phyloP scores from a whole-genome alignment of 2,888 invertebrate species.

The Cacoxenus indagator region DNA sequence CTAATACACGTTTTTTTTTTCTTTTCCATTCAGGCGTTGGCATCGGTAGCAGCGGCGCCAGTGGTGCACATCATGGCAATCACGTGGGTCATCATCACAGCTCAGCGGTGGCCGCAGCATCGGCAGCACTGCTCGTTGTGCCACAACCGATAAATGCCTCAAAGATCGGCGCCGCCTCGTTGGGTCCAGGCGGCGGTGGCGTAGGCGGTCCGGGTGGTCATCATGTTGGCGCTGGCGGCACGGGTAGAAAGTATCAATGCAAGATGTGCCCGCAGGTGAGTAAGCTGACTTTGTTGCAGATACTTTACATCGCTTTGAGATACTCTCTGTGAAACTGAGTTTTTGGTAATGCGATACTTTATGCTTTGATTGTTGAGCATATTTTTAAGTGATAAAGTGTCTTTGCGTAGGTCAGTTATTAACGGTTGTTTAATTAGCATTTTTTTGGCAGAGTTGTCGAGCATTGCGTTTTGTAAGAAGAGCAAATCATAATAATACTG shows the following conservation, averaged over 20 bases:
- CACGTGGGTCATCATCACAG: constrained; percentile 72
- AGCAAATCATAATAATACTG: not conserved
- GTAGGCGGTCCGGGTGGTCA: constrained; percentile 33
- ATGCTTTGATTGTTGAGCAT: not conserved
- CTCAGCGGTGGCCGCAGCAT: constrained; percentile 73
- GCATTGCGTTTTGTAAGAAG: not conserved
- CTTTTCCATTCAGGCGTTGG: constrained; percentile 48
- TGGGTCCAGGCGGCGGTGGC: constrained; percentile 61
- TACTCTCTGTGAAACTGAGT: not conserved
- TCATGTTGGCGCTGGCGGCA: constrained; percentile 61
- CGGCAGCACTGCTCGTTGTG: constrained; percentile 82
- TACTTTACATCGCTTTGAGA: not conserved
- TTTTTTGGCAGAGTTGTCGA: not conserved
- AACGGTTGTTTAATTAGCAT: not conserved
- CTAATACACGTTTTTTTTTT: constrained; percentile 4
- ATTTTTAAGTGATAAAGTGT: too few relatives aligned
- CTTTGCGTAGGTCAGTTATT: not conserved
- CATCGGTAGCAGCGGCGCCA: constrained; percentile 36
- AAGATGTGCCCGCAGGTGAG: constrained; percentile 98
- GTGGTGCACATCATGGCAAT: constrained; percentile 65
- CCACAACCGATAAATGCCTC: constrained; percentile 87
- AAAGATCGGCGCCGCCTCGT: constrained; percentile 73
- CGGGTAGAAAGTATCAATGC: constrained; percentile 88
- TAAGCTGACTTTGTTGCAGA: constrained; percentile 42
- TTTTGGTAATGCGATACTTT: constrained; percentile 15